Base-by-base conservation (phyloP, 2,113 vertebrate genomes). In the Forbesichthys papilliferus region DNA sequence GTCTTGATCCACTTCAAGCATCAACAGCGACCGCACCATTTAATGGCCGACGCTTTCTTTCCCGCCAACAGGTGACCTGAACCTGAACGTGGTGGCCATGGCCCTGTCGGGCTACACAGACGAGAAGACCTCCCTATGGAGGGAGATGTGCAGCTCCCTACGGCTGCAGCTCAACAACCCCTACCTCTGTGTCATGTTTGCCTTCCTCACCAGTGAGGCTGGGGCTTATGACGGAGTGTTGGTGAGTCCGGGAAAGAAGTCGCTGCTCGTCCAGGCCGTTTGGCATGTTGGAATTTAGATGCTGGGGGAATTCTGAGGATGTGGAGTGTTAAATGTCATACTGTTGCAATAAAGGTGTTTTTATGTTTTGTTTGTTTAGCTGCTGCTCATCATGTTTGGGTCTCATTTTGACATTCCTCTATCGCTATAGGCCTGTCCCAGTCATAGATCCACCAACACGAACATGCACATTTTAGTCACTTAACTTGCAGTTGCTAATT, bases 1-100 rank as follows among this genome's bases (percentile, higher is more conserved):
- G 27, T 27, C 27, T 27, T 27, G 27, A 27, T 27, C 27, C 27
- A 27, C 27, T 27, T 27, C 27, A 27, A 27, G 27, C 27, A 27
- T 27, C 27, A 27, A 27, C 27, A 53, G 12, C 1, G 51, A n/a
- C 13, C 51, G 51, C 51, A 53, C 4, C 51, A 11, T 3, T 6
- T 55, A 16, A 56, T 27, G 16, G 27, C 10, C 18, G n/a, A 14
- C 4, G 54, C 48, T 36, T 16, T 36, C 57, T 11, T 51, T 59
- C 53, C 9, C 66, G 49, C 66, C 82, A 81, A 5, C 89, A 99
- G 98, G 96, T 61, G 95, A 99, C 87, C 89, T 98, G 87, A 99
- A 99, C 89, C 93, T 99, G 73, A 99, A 98, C n/a, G 97, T 99
- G 27, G 98, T 99, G 65, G 97, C 97, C 72, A 99, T 99, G 98